Percentiles rank a stretch among this genome's conserved stretches.
Conservation (phyloP, 2,113 vertebrate species). For the Piaya cayana region DNA sequence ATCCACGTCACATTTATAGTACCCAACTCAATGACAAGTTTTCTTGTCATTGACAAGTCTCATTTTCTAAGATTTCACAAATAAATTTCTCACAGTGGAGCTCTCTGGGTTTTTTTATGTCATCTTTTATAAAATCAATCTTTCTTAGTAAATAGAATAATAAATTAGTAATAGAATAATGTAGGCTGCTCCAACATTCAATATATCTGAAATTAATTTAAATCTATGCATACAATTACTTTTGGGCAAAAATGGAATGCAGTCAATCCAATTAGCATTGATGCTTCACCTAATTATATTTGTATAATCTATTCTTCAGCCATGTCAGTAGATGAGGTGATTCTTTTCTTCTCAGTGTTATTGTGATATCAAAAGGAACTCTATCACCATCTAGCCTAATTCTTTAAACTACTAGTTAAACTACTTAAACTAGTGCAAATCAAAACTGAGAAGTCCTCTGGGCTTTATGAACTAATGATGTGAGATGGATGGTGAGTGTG, state of each 20-base stretch:
- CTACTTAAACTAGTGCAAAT: background rate
- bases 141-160: background rate
- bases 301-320: background rate
- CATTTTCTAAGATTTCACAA: background rate
- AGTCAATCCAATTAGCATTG: background rate
- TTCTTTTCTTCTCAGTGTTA: background rate
- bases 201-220: background rate
- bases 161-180: background rate
- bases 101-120: background rate
- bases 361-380: background rate
- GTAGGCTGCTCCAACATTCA: background rate
- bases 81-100: background rate
- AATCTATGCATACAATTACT: background rate
- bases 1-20: background rate
- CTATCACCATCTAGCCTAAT: rapidly evolving
- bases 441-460: background rate
- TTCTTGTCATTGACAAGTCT: no score
- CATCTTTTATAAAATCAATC: background rate
- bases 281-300: background rate
- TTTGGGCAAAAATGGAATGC: background rate
- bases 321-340: background rate
- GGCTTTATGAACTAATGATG: background rate
- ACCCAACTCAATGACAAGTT: background rate
- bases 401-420: background rate
- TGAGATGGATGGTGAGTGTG: rapidly evolving